A percentile compares a stretch with the other conserved stretches of the same genome.
Evolutionary conservation across 2,888 invertebrate genomes (phyloP).

Genomic region (Drosophila merina): DNA sequence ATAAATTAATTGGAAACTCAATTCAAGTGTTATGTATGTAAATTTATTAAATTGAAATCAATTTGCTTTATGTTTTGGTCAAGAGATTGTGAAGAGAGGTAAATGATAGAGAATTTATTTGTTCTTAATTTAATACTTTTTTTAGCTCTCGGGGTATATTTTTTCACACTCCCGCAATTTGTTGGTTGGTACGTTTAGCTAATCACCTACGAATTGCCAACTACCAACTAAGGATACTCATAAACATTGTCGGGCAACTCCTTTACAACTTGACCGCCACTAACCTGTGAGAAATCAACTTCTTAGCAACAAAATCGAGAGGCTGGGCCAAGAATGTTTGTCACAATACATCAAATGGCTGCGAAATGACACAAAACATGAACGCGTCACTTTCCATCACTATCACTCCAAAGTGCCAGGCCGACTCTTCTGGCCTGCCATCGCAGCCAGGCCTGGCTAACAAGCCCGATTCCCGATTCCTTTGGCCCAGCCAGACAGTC

Average conservation of each 20-base stretch:
- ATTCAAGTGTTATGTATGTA: slow-evolving; percentile 54
- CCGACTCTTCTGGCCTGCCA: slow-evolving; percentile 55
- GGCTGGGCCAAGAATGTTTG: slow-evolving; percentile 75
- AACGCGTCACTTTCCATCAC: slow-evolving; percentile 83
- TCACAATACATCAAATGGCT: slow-evolving; percentile 82
- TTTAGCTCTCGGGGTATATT: neutral
- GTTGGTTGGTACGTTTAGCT: slow-evolving; percentile 37
- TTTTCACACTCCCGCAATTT: slow-evolving; percentile 6
- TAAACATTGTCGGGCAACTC: slow-evolving; percentile 48
- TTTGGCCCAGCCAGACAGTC: slow-evolving; percentile 67
- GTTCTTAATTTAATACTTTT: neutral
- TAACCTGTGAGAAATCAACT: slow-evolving; percentile 34
- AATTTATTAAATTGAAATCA: slow-evolving; percentile 46
- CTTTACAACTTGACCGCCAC: slow-evolving; percentile 38
- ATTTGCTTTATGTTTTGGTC: slow-evolving; percentile 12
- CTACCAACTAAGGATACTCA: slow-evolving; percentile 47
- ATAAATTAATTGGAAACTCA: slow-evolving; percentile 75
- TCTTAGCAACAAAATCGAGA: slow-evolving; percentile 6
- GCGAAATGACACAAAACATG: slow-evolving; percentile 83
- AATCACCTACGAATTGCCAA: slow-evolving; percentile 61
- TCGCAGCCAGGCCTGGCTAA: slow-evolving; percentile 36
- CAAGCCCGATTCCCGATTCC: slow-evolving; percentile 48
- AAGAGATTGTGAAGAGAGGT: neutral
- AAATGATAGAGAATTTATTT: neutral
- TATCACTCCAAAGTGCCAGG: slow-evolving; percentile 82